A percentile compares a stretch with the other conserved stretches of the same genome.
phyloP scores from a whole-genome alignment of 2,113 vertebrate species.

The Anguilla japonica region DNA sequence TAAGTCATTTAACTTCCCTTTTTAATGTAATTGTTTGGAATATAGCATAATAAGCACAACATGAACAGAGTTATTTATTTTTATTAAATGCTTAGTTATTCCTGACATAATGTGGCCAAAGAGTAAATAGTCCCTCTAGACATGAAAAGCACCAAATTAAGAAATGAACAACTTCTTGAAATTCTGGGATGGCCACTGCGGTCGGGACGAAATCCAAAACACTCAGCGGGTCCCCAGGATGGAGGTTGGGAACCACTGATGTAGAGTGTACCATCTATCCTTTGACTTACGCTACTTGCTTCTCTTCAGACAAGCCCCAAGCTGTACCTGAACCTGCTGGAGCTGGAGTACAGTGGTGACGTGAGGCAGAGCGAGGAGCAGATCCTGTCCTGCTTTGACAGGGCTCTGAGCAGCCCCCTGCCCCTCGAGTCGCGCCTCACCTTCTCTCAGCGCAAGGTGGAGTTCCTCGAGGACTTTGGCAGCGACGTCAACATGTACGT shows the following conservation, averaged over 20 bases:
- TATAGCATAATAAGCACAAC: too few species aligned
- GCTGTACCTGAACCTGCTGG: conserved; percentile 92
- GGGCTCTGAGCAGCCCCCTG: conserved; percentile 81
- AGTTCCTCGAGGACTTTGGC: conserved; percentile 97
- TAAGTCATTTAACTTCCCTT: too few species aligned
- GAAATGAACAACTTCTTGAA: too few species aligned
- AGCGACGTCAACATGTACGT: conserved; percentile 91
- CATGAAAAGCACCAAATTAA: too few species aligned
- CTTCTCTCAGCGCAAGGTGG: conserved; percentile 94
- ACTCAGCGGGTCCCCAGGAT: too few species aligned
- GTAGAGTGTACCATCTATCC: not conserved
- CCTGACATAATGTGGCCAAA: too few species aligned
- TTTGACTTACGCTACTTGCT: not conserved
- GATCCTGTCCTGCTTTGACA: conserved; percentile 90
- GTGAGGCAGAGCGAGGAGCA: conserved; percentile 88
- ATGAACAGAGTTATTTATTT: too few species aligned
- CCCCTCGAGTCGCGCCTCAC: conserved; percentile 85
- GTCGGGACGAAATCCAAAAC: too few species aligned
- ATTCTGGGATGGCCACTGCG: too few species aligned
- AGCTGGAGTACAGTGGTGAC: conserved; percentile 91
- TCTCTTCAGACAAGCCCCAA: conserved; percentile 81
- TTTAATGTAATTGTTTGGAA: too few species aligned
- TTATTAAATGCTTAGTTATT: too few species aligned
- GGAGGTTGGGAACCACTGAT: not conserved
- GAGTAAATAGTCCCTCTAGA: too few species aligned